Base-by-base conservation (phyloP, 2,113 vertebrate species). In the Callipepla squamata region DNA sequence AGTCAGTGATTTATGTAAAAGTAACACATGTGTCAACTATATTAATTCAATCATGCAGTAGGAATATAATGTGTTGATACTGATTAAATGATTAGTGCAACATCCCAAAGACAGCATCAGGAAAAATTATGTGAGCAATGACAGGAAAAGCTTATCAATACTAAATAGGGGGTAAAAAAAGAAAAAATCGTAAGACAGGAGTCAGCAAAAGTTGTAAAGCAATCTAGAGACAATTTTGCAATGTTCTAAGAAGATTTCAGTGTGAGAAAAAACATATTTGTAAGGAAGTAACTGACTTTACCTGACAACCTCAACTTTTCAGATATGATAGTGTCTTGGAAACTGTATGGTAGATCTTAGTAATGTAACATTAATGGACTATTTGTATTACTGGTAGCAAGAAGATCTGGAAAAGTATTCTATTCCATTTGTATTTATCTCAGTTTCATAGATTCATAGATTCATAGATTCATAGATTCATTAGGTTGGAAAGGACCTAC, bases 61-160 rank as follows among this genome's bases (percentile, higher is more conserved):
- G 55, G 55, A 85, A 94, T 45, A 89, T 11, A 93, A 85, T 34
- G 32, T 91, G 79, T 90, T 95, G 79, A 62, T 94, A 77, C 85
- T 95, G 92, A 96, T 95, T 93, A 95, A 96, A 93, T 95, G 87
- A 92, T 94, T 94, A 87, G 81, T 69, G 72, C 63, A 89, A 76
- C 55, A 59, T 90, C 87, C 89, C 62, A 42, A 72, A 93, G 87
- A 90, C 84, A 92, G 61, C 87, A 80, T 78, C 32, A 4, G 65
- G 75, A 85, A 95, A 93, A 91, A 94, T 89, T 77, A 92, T 82
- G 85, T 76, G n/a, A 80, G 79, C 63, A 91, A 94, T 95, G 95
- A 94, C 81, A 80, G 85, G 72, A 82, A 85, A 95, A 94, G 48
- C 55, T 48, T n/a, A 89, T 94, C 70, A 92, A 91, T 85, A 87